These are phyloP conservation scores for Lamprologus callipterus DNA, from an alignment of 2,113 vertebrate genomes.

Conservation along the genomic window DNA sequence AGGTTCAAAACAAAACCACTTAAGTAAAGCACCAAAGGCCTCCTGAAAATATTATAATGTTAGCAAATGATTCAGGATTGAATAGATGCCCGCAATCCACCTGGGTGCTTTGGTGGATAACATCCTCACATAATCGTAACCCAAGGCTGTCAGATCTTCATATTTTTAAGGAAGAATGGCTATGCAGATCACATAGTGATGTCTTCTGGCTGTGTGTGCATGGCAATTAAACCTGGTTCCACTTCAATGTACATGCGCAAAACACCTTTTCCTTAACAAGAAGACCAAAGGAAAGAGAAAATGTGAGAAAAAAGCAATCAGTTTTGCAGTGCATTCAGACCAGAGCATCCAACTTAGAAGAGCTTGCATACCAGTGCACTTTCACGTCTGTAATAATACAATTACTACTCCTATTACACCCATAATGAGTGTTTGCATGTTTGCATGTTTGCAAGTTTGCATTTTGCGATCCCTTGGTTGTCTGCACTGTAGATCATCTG, in stretches of 20 bases:
- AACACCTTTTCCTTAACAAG: slow-evolving; percentile 62
- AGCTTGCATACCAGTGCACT: not conserved
- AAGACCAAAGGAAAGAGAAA: slow-evolving; percentile 11
- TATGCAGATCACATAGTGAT: slow-evolving; percentile 31
- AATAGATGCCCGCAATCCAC: slow-evolving; percentile 17
- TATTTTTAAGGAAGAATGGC: slow-evolving; percentile 23
- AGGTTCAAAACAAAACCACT: not conserved
- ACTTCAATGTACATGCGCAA: slow-evolving; percentile 61
- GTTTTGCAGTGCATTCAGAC: slow-evolving; percentile 1
- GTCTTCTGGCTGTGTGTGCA: slow-evolving; percentile 45
- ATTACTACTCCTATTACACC: not conserved
- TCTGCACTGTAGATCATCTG: not conserved
- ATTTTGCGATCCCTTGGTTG: not conserved
- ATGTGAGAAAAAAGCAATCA: slow-evolving; percentile 28
- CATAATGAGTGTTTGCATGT: not conserved
- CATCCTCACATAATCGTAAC: slow-evolving; percentile 39
- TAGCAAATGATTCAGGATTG: slow-evolving; percentile 23
- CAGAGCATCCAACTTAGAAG: not conserved
- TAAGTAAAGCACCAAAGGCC: not conserved
- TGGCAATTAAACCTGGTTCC: slow-evolving; percentile 64
- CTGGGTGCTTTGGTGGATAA: slow-evolving; percentile 31
- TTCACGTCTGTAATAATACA: not conserved
- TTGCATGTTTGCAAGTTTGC: not conserved
- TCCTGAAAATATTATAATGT: not conserved
- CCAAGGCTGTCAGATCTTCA: slow-evolving; percentile 10